Evolutionary conservation across 2,888 invertebrate genomes (phyloP), one percentile per base, ranked within the genome.

Genomic region (Pollenia angustigena): DNA sequence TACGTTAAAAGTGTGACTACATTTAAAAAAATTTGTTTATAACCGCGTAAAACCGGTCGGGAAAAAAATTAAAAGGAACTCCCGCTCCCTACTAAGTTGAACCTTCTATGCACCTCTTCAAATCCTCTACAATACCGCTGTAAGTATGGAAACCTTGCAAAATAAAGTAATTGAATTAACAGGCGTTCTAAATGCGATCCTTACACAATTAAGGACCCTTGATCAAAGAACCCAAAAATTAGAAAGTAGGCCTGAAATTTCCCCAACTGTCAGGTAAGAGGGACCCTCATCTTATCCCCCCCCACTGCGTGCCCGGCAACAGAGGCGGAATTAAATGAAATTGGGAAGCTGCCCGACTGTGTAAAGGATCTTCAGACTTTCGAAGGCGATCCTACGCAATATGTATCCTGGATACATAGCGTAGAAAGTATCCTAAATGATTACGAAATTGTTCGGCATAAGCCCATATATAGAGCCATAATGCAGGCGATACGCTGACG

Each of bases 401-500:
- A 58, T 40, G 40, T 40, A 58, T 58, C 40, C 0, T 32, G 58
- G 58, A 40, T 58, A 58, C 54, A 56, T 56, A 56, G 54, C 18
- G 54, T 56, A 18, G 54, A 56, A n/a, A 58, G 40, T 40, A 58
- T 58, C 12, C 58, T 40, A 12, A 32, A 32, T 4, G 58, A 58
- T 32, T 58, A 58, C 11, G 11, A 23, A 11, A 40, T 58, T 14
- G 58, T 58, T 2, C 23, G 40, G 10, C 18, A 23, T 8, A 56
- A 56, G 23, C 56, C 56, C 9, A 56, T 18, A 23, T 56, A 23
- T 23, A 58, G 11, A 1, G 32, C 58, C 6, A 58, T 58, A 12
- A 14, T 62, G 16, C 42, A 62, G 62, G 42, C 62, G 12, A 58
- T 58, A n/a, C 16, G 62, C 42, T 10, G 85, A 84, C 32, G 68